Conservation (phyloP, 2,888 invertebrate genomes). For the Andrena chrysosceles region DNA sequence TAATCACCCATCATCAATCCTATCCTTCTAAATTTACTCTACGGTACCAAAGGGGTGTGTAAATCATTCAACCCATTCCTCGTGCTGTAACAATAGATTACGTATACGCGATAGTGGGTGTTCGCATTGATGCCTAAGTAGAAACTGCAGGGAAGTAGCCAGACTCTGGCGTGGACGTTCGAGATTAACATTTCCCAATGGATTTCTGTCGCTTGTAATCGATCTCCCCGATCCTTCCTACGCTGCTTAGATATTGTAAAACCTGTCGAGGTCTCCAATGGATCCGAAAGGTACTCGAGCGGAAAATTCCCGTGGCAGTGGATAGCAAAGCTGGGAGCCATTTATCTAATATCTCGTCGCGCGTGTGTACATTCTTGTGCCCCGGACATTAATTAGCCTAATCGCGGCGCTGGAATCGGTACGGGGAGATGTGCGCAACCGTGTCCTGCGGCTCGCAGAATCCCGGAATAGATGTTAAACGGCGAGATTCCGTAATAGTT, state of each 20-base stretch:
- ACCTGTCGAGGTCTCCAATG: neutral
- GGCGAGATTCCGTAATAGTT: constrained; percentile 25
- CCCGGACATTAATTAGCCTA: constrained; percentile 61
- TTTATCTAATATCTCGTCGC: constrained; percentile 73
- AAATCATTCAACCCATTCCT: constrained; percentile 19
- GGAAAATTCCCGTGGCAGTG: constrained; percentile 62
- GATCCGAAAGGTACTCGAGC: constrained; percentile 56
- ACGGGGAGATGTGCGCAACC: constrained; percentile 13
- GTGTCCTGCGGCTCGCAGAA: constrained; percentile 16
- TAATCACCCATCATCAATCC: constrained; percentile 5
- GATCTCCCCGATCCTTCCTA: neutral
- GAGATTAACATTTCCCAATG: constrained; percentile 18
- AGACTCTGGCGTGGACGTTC: constrained; percentile 12
- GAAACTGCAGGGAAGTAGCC: neutral
- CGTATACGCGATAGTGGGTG: constrained; percentile 24
- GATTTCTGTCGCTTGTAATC: constrained; percentile 10
- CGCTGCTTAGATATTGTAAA: constrained; percentile 25
- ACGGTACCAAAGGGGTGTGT: neutral
- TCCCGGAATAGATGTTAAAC: constrained; percentile 40
- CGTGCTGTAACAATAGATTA: constrained; percentile 33
- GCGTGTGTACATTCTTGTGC: constrained; percentile 57
- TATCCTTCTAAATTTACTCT: neutral
- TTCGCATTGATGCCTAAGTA: constrained; percentile 1
- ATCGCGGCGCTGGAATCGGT: constrained; percentile 54
- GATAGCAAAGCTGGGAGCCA: constrained; percentile 45